These are phyloP conservation scores for human (Homo sapiens) DNA, from an alignment of 2,113 vertebrate species.

Conservation along the genomic window DNA sequence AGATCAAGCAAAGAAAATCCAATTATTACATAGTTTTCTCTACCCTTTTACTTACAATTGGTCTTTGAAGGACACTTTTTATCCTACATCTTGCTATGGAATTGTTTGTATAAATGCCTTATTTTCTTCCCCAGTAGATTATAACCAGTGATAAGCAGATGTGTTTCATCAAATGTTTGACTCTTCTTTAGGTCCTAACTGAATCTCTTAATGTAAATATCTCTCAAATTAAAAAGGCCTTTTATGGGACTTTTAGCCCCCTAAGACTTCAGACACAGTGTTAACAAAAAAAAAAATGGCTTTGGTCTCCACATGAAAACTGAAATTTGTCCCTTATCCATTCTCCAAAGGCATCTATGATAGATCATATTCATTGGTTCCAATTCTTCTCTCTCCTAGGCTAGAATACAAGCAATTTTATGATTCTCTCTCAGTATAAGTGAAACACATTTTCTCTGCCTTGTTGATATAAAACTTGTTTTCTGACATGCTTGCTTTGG, in stretches of 20 bases:
- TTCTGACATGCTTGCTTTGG: not conserved
- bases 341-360: not conserved
- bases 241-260: not conserved
- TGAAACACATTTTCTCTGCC: not conserved
- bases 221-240: constrained; percentile 11
- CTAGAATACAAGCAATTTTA: not conserved
- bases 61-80: not conserved
- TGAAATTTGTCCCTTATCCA: not conserved
- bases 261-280: not conserved
- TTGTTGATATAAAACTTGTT: not conserved
- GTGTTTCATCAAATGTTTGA: constrained; percentile 32
- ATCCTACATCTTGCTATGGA: not conserved
- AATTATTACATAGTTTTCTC: not conserved
- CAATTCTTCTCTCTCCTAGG: not conserved
- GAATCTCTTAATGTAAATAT: constrained; percentile 8
- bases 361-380: not conserved
- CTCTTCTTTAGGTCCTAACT: constrained; percentile 13
- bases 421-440: not conserved
- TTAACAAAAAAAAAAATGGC: constrained; percentile 3
- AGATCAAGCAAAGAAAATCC: not conserved
- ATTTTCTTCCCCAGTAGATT: constrained; percentile 8
- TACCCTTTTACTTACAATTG: not conserved
- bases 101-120: constrained; percentile 17
- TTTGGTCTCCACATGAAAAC: not conserved
- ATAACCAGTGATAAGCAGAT: not conserved